Evolutionary conservation across 2,797 vertebrate genomes (phyloP).

Genomic region (Hippocampus kuda): DNA sequence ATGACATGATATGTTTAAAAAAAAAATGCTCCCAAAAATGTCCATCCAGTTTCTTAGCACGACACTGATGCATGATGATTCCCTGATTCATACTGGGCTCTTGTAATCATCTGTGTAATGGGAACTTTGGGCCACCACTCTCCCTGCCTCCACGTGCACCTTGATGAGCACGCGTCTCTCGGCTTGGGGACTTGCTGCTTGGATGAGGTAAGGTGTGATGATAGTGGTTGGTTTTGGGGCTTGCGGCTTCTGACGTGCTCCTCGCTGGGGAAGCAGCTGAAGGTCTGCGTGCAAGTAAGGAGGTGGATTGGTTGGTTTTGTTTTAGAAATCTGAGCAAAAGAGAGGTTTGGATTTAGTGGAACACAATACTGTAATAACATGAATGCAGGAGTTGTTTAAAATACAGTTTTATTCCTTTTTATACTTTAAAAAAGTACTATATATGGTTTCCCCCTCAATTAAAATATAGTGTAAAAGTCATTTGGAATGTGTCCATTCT

Average conservation of each 20-base stretch:
- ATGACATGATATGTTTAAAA: background rate
- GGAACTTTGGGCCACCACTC: conserved; percentile 46
- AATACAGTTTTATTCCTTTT: no score
- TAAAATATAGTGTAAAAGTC: no score
- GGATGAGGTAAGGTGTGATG: background rate
- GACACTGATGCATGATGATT: background rate
- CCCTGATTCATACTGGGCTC: background rate
- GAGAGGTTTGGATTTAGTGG: conserved; percentile 56
- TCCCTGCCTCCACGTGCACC: conserved; percentile 45
- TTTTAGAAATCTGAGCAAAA: conserved; percentile 65
- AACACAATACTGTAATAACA: conserved; percentile 11
- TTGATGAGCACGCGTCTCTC: conserved; percentile 55
- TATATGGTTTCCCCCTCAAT: no score
- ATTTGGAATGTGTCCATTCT: no score
- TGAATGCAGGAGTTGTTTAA: background rate
- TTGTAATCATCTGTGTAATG: conserved; percentile 31
- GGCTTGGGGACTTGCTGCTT: accelerated
- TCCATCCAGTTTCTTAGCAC: background rate
- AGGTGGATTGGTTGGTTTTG: conserved; percentile 51
- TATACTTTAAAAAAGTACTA: no score
- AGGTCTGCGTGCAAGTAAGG: conserved; percentile 59
- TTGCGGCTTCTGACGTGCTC: conserved; percentile 11
- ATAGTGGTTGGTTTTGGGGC: background rate
- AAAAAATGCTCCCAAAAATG: background rate
- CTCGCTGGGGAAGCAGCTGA: conserved; percentile 9